Conservation (phyloP, 2,797 vertebrate species). For the Acipenser oxyrinchus region DNA sequence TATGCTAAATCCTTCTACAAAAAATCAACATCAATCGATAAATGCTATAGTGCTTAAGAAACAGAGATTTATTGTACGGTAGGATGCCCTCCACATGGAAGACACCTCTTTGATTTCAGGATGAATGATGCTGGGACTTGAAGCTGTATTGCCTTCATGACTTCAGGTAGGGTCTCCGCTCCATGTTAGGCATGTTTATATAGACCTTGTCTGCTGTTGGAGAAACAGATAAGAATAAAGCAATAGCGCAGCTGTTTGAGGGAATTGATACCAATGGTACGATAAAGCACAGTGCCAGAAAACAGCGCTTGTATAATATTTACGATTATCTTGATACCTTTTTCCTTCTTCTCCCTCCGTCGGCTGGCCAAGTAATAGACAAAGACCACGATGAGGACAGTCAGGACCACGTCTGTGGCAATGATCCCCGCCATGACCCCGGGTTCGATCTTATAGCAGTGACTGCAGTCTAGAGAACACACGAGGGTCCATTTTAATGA, state of each 20-base stretch:
- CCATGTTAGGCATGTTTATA: slow-evolving; percentile 40
- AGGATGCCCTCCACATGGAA: too few relatives aligned
- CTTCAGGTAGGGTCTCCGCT: too few relatives aligned
- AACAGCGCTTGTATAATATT: not conserved
- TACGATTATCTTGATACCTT: slow-evolving; percentile 30
- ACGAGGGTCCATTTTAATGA: slow-evolving; percentile 8
- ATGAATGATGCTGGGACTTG: too few relatives aligned
- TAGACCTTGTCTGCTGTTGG: slow-evolving; percentile 58
- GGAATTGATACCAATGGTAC: not conserved
- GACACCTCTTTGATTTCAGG: too few relatives aligned
- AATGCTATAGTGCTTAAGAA: too few relatives aligned
- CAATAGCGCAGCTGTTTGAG: not conserved
- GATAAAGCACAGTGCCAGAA: not conserved
- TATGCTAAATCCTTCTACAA: too few relatives aligned
- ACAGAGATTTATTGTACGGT: too few relatives aligned
- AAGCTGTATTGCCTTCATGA: too few relatives aligned
- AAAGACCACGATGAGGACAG: slow-evolving; percentile 45
- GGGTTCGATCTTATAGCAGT: slow-evolving; percentile 54
- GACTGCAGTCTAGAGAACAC: slow-evolving; percentile 28
- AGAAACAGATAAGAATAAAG: slow-evolving; percentile 21
- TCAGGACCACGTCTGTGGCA: slow-evolving; percentile 50
- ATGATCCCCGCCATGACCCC: slow-evolving; percentile 46
- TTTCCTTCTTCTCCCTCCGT: slow-evolving; percentile 34
- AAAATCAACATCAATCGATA: too few relatives aligned
- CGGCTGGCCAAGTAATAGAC: slow-evolving; percentile 51